Evolutionary conservation across 2,113 vertebrate genomes (phyloP).

Genomic region (Hiodon tergisus): DNA sequence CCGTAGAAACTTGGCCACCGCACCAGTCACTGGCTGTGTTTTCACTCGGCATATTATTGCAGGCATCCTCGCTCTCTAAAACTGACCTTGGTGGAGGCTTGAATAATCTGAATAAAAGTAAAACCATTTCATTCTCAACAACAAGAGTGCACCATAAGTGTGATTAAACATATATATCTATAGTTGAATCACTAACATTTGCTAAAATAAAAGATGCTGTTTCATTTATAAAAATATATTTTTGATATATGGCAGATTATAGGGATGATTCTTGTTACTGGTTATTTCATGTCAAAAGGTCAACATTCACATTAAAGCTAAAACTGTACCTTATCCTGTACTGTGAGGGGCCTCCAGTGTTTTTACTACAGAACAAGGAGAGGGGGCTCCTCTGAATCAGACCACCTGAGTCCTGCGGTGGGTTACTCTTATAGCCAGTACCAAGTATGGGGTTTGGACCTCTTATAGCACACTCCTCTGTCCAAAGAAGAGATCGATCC

Average conservation of each 20-base stretch:
- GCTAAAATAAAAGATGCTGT: background rate
- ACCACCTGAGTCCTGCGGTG: constrained; percentile 37
- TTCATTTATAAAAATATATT: too few species aligned
- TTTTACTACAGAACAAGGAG: constrained; percentile 30
- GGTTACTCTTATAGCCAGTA: constrained; percentile 46
- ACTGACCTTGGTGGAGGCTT: constrained; percentile 48
- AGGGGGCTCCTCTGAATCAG: constrained; percentile 21
- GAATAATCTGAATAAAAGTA: constrained; percentile 70
- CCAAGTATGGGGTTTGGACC: constrained; percentile 43
- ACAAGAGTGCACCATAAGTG: constrained; percentile 49
- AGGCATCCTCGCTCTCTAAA: constrained; percentile 36
- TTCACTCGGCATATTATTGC: constrained; percentile 35
- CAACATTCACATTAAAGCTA: background rate
- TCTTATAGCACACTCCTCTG: constrained; percentile 34
- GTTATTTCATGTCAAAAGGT: background rate
- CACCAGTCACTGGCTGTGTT: constrained; percentile 47
- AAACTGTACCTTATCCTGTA: constrained; percentile 49
- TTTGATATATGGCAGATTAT: background rate
- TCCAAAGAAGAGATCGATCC: constrained; percentile 40
- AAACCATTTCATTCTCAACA: constrained; percentile 19
- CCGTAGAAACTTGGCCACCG: constrained; percentile 46
- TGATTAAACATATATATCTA: background rate
- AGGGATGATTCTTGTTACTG: background rate
- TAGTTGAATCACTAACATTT: background rate
- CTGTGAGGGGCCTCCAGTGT: constrained; percentile 24